Percentiles rank a stretch among this genome's conserved stretches.
Conservation (phyloP, 2,888 invertebrate genomes). For the Ferrisia virgata region DNA sequence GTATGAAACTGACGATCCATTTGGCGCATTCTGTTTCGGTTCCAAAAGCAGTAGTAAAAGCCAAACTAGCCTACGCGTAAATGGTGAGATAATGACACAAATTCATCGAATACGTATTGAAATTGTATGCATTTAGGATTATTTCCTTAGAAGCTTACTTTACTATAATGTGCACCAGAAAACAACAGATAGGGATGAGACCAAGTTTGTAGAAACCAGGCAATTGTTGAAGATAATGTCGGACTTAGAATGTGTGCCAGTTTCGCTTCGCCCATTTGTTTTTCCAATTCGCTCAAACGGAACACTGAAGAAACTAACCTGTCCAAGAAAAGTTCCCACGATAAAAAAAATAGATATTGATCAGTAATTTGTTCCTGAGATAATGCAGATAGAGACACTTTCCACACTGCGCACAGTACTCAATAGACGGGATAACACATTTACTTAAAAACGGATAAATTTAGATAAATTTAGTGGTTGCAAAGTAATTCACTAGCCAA, state of each 20-base stretch:
- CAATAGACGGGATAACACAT: no score
- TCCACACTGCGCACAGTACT: no score
- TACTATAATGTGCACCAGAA: constrained; percentile 60
- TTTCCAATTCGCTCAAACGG: constrained; percentile 72
- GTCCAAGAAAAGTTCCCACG: no score
- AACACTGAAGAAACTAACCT: constrained; percentile 69
- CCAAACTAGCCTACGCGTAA: constrained; percentile 61
- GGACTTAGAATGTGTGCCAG: constrained; percentile 69
- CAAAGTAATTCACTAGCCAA: no score
- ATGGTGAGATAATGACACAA: constrained; percentile 38
- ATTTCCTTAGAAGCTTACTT: constrained; percentile 56
- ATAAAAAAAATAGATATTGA: no score
- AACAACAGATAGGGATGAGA: constrained; percentile 62
- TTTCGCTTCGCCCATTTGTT: constrained; percentile 67
- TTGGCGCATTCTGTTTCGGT: constrained; percentile 64
- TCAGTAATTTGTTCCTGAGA: no score
- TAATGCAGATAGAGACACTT: no score
- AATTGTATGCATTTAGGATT: no score
- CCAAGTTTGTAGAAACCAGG: constrained; percentile 79
- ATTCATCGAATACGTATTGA: no score
- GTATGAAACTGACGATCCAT: constrained; percentile 63
- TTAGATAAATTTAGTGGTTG: no score
- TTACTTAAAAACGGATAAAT: no score
- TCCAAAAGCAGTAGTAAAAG: constrained; percentile 63
- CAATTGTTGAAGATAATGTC: constrained; percentile 70